These are phyloP conservation scores for Zapus hudsonius DNA, from an alignment of 2,113 vertebrate genomes.

Conservation along the genomic window DNA sequence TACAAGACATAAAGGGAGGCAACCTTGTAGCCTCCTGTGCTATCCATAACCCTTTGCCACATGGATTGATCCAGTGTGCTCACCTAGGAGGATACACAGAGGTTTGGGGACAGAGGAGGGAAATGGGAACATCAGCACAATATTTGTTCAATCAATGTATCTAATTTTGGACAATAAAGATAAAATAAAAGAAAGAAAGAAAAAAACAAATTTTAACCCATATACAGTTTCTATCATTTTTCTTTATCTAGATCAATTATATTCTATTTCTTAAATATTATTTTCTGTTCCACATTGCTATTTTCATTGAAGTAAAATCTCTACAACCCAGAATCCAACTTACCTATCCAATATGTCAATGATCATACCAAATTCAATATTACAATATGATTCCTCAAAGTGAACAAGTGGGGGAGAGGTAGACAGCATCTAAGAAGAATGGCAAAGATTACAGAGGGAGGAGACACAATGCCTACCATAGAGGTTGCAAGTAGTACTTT, in stretches of 20 bases:
- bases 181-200: too few species aligned
- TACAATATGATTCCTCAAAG: not conserved
- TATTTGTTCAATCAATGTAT: too few species aligned
- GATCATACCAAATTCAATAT: not conserved
- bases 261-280: not conserved
- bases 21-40: too few species aligned
- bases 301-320: not conserved
- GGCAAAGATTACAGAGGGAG: not conserved
- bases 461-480: too few species aligned
- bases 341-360: not conserved
- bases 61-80: too few species aligned
- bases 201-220: not conserved
- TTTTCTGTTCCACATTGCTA: not conserved
- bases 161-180: too few species aligned
- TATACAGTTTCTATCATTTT: not conserved
- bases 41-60: too few species aligned
- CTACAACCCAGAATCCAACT: not conserved
- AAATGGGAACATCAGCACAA: too few species aligned
- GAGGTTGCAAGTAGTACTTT: too few species aligned
- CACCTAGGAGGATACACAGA: too few species aligned
- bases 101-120: too few species aligned
- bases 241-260: not conserved
- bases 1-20: too few species aligned
- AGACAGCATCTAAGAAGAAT: not conserved
- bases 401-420: not conserved